Percentiles rank a stretch among this genome's conserved stretches.
phyloP scores from a whole-genome alignment of 2,797 vertebrate species.

The Siniperca obscura region DNA sequence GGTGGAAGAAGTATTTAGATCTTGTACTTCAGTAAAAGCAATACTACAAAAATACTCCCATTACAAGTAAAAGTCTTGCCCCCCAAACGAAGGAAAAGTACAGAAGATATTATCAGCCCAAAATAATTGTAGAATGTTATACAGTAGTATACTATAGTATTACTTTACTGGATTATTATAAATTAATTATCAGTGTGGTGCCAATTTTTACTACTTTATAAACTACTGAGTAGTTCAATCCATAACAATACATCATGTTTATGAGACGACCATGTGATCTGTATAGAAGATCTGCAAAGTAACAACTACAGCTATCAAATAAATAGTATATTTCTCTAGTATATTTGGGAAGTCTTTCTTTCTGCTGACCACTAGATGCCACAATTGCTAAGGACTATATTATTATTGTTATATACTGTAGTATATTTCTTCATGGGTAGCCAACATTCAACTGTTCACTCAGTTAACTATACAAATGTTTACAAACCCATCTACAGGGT shows the following conservation, averaged over 20 bases:
- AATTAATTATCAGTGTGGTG: too few species aligned
- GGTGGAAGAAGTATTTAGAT: neutral
- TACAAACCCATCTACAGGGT: neutral
- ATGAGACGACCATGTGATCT: neutral
- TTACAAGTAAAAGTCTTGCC: neutral
- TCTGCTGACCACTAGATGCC: constrained; percentile 29
- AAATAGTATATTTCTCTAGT: neutral
- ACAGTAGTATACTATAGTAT: too few species aligned
- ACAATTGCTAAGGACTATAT: neutral
- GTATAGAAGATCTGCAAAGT: neutral
- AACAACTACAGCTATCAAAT: neutral
- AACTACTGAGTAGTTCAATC: too few species aligned
- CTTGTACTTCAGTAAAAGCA: neutral
- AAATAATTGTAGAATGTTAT: too few species aligned
- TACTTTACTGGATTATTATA: too few species aligned
- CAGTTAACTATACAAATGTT: neutral
- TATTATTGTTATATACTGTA: neutral
- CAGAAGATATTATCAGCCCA: too few species aligned
- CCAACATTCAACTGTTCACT: neutral
- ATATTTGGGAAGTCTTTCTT: neutral
- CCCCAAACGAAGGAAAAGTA: too few species aligned
- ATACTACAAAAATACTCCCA: neutral
- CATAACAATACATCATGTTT: neutral
- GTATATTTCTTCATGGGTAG: neutral
- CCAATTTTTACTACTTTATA: too few species aligned